Evolutionary conservation across 2,113 vertebrate genomes (phyloP).

Genomic region (Pangasianodon gigas): DNA sequence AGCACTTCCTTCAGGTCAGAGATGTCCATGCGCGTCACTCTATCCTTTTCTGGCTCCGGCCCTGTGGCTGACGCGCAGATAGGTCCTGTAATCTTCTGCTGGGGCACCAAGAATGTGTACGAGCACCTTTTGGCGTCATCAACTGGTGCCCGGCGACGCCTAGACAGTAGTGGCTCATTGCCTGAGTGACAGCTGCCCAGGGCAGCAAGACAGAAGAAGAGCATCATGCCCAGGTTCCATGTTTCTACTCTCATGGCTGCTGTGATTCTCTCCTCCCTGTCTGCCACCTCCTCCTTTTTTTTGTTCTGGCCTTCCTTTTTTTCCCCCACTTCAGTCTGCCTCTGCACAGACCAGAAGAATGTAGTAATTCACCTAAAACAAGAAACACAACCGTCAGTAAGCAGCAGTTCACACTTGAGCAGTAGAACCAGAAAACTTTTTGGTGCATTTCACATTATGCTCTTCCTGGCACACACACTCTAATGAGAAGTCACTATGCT

Average conservation of each 20-base stretch:
- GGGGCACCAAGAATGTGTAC: conserved; percentile 93
- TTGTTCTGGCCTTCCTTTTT: not conserved
- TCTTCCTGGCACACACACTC: not conserved
- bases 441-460: not conserved
- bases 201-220: conserved; percentile 76
- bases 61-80: conserved; percentile 90
- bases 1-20: conserved; percentile 91
- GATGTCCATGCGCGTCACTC: conserved; percentile 93
- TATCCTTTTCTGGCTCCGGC: conserved; percentile 80
- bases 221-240: conserved; percentile 79
- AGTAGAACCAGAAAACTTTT: not conserved
- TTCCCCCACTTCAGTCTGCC: conserved; percentile 17
- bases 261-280: conserved; percentile 38
- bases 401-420: not conserved
- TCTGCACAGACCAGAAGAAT: conserved; percentile 6
- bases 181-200: conserved; percentile 67
- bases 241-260: conserved; percentile 78
- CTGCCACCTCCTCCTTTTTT: not conserved
- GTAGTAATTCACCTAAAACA: conserved; percentile 16
- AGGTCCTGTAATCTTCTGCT: conserved; percentile 94
- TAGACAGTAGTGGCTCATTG: conserved; percentile 57
- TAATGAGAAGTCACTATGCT: not conserved
- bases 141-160: conserved; percentile 74
- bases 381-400: not conserved
- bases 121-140: conserved; percentile 86